These are phyloP conservation scores for Phoxinus dragarum DNA, from an alignment of 2,797 vertebrate species.

Conservation along the genomic window DNA sequence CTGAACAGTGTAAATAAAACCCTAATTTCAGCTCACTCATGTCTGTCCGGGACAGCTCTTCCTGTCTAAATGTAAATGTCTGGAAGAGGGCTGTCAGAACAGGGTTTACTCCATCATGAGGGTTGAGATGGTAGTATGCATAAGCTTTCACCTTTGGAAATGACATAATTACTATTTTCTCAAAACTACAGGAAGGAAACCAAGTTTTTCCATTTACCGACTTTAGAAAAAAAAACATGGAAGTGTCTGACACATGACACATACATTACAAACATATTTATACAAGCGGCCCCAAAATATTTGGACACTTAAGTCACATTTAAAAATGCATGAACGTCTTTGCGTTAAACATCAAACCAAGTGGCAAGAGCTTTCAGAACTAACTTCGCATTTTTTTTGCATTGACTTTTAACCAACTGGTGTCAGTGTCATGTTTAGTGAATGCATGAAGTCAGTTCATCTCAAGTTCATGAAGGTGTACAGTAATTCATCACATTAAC, in stretches of 20 bases:
- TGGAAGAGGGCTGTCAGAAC: slow-evolving; percentile 7
- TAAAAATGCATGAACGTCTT: background rate
- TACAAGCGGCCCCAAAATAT: background rate
- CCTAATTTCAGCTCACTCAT: background rate
- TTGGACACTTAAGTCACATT: background rate
- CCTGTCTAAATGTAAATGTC: slow-evolving; percentile 6
- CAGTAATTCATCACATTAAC: background rate
- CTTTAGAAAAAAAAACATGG: slow-evolving; percentile 58
- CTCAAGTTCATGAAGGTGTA: background rate
- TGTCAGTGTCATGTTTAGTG: background rate
- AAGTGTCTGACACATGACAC: slow-evolving; percentile 41
- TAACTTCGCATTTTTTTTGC: background rate
- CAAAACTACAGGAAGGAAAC: slow-evolving; percentile 49
- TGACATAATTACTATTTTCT: slow-evolving; percentile 45
- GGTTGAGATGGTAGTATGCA: slow-evolving; percentile 37
- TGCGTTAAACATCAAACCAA: background rate
- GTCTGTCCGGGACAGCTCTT: slow-evolving; percentile 3
- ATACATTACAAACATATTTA: slow-evolving; percentile 29
- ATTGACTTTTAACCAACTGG: background rate
- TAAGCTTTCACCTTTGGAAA: slow-evolving; percentile 45
- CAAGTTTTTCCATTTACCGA: slow-evolving; percentile 34
- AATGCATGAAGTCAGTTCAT: background rate
- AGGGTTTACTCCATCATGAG: background rate
- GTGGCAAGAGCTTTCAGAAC: background rate
- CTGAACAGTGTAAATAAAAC: slow-evolving; percentile 26